phyloP scores from a whole-genome alignment of 2,113 vertebrate genomes.

The Chamaea fasciata region DNA sequence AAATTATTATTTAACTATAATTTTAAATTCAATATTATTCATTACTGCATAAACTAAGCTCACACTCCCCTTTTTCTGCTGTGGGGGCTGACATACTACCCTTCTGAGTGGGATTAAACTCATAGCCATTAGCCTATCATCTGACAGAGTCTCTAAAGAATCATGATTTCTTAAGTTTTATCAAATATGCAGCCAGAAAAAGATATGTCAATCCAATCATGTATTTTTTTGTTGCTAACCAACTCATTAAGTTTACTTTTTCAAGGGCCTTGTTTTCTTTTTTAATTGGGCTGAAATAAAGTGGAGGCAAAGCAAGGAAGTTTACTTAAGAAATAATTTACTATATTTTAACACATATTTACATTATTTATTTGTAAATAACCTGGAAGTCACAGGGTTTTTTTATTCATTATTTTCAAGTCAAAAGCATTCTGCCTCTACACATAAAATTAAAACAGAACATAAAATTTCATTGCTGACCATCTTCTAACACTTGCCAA shows the following conservation, averaged over 20 bases:
- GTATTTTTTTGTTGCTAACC: neutral
- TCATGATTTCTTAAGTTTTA: neutral
- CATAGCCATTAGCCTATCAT: neutral
- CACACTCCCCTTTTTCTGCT: neutral
- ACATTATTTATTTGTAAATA: neutral
- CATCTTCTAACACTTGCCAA: neutral
- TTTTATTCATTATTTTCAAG: neutral
- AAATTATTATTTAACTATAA: constrained; percentile 5
- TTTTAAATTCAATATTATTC: neutral
- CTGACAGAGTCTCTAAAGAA: neutral
- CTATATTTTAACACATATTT: neutral
- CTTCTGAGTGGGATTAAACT: neutral
- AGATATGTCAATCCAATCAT: neutral
- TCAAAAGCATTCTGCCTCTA: neutral
- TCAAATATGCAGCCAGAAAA: neutral
- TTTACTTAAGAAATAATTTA: neutral
- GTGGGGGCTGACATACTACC: neutral
- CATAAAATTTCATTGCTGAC: neutral
- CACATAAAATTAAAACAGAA: neutral
- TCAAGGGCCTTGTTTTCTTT: neutral
- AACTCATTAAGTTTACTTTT: neutral
- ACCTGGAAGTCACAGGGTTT: neutral
- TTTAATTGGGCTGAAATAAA: neutral
- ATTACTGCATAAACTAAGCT: neutral
- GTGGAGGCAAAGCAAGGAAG: neutral